phyloP scores from a whole-genome alignment of 2,888 invertebrate genomes.

The Machimus atricapillus region DNA sequence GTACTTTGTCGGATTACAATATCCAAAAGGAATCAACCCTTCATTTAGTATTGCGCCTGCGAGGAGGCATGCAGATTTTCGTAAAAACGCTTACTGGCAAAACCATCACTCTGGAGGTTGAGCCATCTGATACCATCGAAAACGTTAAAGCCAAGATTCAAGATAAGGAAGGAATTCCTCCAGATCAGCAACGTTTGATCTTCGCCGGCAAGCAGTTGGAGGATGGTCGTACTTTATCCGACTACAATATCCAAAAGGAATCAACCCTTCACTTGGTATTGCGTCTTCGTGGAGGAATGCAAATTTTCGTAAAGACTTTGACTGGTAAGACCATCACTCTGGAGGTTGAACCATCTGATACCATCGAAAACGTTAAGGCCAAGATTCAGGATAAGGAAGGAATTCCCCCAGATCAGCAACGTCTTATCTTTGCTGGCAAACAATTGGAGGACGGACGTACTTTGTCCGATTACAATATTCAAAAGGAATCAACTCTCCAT shows the following conservation, averaged over 20 bases:
- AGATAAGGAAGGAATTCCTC: constrained; percentile 55
- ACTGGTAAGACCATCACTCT: constrained; percentile 56
- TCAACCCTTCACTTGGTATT: constrained; percentile 45
- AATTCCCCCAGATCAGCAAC: constrained; percentile 56
- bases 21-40: constrained; percentile 45
- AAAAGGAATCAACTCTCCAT: constrained; percentile 84
- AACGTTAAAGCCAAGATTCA: constrained; percentile 56
- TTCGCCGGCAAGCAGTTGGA: constrained; percentile 37
- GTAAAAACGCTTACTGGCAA: constrained; percentile 56
- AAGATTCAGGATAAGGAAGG: constrained; percentile 56
- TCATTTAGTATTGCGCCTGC: constrained; percentile 48
- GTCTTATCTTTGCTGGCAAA: constrained; percentile 64
- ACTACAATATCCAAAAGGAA: constrained; percentile 45
- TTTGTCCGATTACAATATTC: constrained; percentile 64
- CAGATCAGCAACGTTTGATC: constrained; percentile 54
- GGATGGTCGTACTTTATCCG: constrained; percentile 19
- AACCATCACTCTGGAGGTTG: constrained; percentile 54
- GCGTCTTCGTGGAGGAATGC: constrained; percentile 50
- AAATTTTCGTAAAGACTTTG: constrained; percentile 55
- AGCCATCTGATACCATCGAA: constrained; percentile 54
- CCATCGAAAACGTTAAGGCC: constrained; percentile 55
- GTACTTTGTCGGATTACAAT: constrained; percentile 38
- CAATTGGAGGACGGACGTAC: constrained; percentile 93
- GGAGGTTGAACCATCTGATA: constrained; percentile 53
- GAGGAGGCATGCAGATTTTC: constrained; percentile 53